These are phyloP conservation scores for Delphinus delphis DNA, from an alignment of 2,113 vertebrate genomes.

Conservation along the genomic window DNA sequence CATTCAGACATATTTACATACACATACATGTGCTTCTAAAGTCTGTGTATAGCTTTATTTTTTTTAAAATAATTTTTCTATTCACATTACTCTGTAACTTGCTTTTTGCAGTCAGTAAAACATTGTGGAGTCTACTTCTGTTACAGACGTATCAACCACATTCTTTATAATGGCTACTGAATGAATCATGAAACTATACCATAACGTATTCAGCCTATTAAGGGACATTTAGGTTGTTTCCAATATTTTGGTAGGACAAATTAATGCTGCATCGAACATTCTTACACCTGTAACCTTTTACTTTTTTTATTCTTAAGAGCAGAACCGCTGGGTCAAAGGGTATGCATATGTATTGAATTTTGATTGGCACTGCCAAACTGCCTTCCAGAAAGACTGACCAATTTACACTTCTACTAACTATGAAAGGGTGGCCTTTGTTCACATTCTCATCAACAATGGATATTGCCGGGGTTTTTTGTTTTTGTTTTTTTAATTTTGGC, in stretches of 20 bases:
- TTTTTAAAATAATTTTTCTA: not conserved
- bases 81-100: not conserved
- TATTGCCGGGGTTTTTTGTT: not conserved
- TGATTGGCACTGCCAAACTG: not conserved
- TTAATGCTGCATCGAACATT: not conserved
- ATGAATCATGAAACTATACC: not conserved
- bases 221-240: not conserved
- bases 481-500: not conserved
- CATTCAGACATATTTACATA: not conserved
- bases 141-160: not conserved
- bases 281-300: not conserved
- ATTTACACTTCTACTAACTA: not conserved
- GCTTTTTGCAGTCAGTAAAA: not conserved
- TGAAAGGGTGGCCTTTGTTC: not conserved
- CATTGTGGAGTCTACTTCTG: not conserved
- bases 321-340: not conserved
- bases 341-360: not conserved
- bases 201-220: not conserved
- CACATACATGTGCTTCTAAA: not conserved
- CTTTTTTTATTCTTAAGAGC: not conserved
- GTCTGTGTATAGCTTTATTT: not conserved
- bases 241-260: constrained; percentile 3
- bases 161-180: not conserved
- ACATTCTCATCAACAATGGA: not conserved
- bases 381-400: constrained; percentile 4